These are phyloP conservation scores for Meiosimyza decipiens DNA, from an alignment of 2,888 invertebrate genomes.

Conservation along the genomic window DNA sequence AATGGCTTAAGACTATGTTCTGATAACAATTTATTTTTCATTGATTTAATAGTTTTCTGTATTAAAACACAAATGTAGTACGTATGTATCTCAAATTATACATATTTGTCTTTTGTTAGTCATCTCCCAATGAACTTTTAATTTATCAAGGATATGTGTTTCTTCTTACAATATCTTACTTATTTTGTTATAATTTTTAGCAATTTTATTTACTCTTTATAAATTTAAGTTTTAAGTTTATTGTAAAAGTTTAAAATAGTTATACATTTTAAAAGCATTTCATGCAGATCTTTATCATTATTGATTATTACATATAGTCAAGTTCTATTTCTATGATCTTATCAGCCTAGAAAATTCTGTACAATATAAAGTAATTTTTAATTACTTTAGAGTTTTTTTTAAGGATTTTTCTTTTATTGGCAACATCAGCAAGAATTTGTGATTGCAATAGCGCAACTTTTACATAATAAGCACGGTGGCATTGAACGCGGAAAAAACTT, in stretches of 20 bases:
- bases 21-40: slow-evolving; percentile 23
- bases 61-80: slow-evolving; percentile 7
- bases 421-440: slow-evolving; percentile 4
- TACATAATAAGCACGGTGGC: no score
- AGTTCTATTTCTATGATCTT: slow-evolving; percentile 11
- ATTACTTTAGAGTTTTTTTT: not conserved
- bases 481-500: no score
- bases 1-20: not conserved
- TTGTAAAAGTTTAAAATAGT: slow-evolving; percentile 32
- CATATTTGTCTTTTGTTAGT: no score
- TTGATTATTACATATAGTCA: not conserved
- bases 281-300: slow-evolving; percentile 48
- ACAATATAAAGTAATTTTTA: slow-evolving; percentile 20
- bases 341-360: slow-evolving; percentile 22
- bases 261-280: slow-evolving; percentile 49
- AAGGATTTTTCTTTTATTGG: not conserved
- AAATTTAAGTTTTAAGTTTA: slow-evolving; percentile 15
- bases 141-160: slow-evolving; percentile 28
- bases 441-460: no score
- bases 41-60: slow-evolving; percentile 17
- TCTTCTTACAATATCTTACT: slow-evolving; percentile 26
- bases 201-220: not conserved
- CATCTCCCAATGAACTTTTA: no score
- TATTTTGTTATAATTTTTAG: not conserved
- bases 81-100: no score